phyloP scores from a whole-genome alignment of 2,888 invertebrate genomes.

The Achlya flavicornis region DNA sequence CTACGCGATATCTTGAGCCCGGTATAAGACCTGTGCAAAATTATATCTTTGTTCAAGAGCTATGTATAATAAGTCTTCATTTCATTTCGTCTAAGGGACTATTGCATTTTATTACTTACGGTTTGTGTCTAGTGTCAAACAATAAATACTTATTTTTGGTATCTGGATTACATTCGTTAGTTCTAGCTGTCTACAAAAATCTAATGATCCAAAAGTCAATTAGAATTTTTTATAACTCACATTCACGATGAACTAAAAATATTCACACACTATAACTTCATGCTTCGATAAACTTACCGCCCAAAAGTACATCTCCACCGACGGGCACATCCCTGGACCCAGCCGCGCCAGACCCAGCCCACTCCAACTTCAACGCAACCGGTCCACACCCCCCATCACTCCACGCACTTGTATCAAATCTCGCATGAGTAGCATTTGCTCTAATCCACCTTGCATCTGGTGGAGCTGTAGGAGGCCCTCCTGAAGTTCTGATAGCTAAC shows the following conservation, averaged over 20 bases:
- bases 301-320: slow-evolving; percentile 74
- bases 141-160: too few species aligned
- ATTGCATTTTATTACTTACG: too few species aligned
- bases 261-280: too few species aligned
- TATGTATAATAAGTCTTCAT: too few species aligned
- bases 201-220: too few species aligned
- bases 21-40: slow-evolving; percentile 70
- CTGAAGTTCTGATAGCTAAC: slow-evolving; percentile 91
- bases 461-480: slow-evolving; percentile 86
- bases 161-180: too few species aligned
- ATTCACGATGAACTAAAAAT: too few species aligned
- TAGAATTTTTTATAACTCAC: too few species aligned
- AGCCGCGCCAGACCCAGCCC: slow-evolving; percentile 79
- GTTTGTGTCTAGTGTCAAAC: too few species aligned
- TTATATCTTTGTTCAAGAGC: background rate
- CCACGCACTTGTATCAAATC: slow-evolving; percentile 92
- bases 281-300: slow-evolving; percentile 54
- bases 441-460: slow-evolving; percentile 89
- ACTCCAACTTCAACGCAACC: slow-evolving; percentile 90
- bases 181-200: too few species aligned
- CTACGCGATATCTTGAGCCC: slow-evolving; percentile 85
- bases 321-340: slow-evolving; percentile 76
- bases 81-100: too few species aligned
- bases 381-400: slow-evolving; percentile 93
- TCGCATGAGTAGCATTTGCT: slow-evolving; percentile 91